A percentile compares a stretch with the other conserved stretches of the same genome.
phyloP scores from a whole-genome alignment of 2,888 invertebrate species.

The Diadegma fenestrale region DNA sequence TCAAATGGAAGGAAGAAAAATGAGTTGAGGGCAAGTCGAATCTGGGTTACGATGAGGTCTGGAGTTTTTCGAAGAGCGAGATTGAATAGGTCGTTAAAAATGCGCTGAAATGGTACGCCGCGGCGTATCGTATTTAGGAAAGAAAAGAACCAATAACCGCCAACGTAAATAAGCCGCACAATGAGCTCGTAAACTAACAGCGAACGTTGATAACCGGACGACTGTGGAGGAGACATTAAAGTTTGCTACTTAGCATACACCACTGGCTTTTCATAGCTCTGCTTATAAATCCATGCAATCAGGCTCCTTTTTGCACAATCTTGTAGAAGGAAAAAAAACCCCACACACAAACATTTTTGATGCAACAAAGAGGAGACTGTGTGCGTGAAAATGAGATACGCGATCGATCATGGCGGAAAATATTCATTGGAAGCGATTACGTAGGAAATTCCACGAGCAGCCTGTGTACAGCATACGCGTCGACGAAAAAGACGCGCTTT shows the following conservation, averaged over 20 bases:
- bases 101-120: conserved; percentile 58
- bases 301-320: neutral
- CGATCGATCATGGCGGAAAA: conserved; percentile 59
- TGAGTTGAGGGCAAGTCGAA: neutral
- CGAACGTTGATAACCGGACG: conserved; percentile 49
- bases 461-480: conserved; percentile 1
- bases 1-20: neutral
- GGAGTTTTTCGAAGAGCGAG: conserved; percentile 1
- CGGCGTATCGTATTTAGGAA: conserved; percentile 38
- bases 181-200: conserved; percentile 62
- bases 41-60: conserved; percentile 14
- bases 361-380: conserved; percentile 8
- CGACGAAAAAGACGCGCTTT: neutral
- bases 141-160: neutral
- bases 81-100: conserved; percentile 51
- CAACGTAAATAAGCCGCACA: conserved; percentile 53
- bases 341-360: conserved; percentile 29
- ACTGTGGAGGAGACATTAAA: conserved; percentile 4
- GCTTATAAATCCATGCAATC: conserved; percentile 11
- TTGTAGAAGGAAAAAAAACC: conserved; percentile 39
- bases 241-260: conserved; percentile 26
- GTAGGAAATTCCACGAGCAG: conserved; percentile 37
- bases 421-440: conserved; percentile 36
- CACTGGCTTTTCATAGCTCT: neutral
- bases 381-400: conserved; percentile 62